Conservation (phyloP, 2,797 vertebrate species). For the Pseudochaenichthys georgianus region DNA sequence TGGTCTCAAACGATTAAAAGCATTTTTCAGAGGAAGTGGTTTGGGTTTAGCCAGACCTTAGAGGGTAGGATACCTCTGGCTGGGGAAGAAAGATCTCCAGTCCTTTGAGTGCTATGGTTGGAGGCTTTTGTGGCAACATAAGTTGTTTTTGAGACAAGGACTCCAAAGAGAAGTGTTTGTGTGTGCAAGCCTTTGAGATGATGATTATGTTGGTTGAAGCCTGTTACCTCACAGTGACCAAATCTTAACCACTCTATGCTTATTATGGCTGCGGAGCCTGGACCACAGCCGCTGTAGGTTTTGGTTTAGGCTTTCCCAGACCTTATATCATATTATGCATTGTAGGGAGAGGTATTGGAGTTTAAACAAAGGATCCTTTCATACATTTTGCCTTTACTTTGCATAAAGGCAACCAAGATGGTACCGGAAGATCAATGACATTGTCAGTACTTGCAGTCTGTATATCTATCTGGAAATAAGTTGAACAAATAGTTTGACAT, state of each 20-base stretch:
- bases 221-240: slow-evolving; percentile 55
- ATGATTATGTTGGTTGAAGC: slow-evolving; percentile 47
- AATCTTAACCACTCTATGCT: slow-evolving; percentile 40
- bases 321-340: slow-evolving; percentile 28
- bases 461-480: background rate
- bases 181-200: slow-evolving; percentile 54
- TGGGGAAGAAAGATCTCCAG: slow-evolving; percentile 31
- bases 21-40: slow-evolving; percentile 58
- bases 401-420: background rate
- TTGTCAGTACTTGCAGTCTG: background rate
- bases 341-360: background rate
- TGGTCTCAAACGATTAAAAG: slow-evolving; percentile 57
- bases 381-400: background rate
- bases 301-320: slow-evolving; percentile 10
- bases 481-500: background rate
- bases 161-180: slow-evolving; percentile 46
- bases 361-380: slow-evolving; percentile 27
- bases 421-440: slow-evolving; percentile 1
- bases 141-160: slow-evolving; percentile 55
- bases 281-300: slow-evolving; percentile 52
- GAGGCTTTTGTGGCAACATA: slow-evolving; percentile 47
- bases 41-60: slow-evolving; percentile 33
- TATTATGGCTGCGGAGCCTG: slow-evolving; percentile 57
- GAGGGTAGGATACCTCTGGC: slow-evolving; percentile 41
- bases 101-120: slow-evolving; percentile 38